Evolutionary conservation across 2,797 vertebrate species (phyloP).

Genomic region (Schizothorax lantsangensis): DNA sequence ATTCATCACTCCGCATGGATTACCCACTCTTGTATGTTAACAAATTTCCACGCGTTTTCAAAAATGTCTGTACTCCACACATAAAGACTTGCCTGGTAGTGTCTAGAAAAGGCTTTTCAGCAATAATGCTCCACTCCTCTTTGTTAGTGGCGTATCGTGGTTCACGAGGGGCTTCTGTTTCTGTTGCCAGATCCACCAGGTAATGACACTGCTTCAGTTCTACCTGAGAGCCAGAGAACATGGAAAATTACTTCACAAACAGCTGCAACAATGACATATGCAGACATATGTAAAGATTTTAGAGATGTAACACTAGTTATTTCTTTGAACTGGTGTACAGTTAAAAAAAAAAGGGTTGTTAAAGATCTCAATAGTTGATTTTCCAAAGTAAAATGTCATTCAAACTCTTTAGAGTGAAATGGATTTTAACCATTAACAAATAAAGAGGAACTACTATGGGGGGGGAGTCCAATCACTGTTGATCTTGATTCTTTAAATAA

Average conservation of each 20-base stretch:
- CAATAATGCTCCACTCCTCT: constrained; percentile 90
- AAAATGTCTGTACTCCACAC: not conserved
- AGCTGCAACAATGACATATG: not conserved
- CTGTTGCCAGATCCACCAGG: constrained; percentile 90
- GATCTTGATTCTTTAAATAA: not conserved
- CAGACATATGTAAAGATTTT: not conserved
- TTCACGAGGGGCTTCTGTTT: constrained; percentile 82
- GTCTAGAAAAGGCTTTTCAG: constrained; percentile 93
- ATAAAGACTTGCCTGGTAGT: constrained; percentile 82
- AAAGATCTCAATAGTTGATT: too few species aligned
- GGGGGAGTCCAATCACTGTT: too few species aligned
- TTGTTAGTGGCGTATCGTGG: constrained; percentile 88
- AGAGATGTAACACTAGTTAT: not conserved
- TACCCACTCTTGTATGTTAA: not conserved
- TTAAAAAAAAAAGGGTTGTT: not conserved
- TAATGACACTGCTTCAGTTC: constrained; percentile 95
- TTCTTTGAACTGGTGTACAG: not conserved
- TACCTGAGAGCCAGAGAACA: constrained; percentile 74
- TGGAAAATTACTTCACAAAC: not conserved
- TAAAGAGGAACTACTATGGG: too few species aligned
- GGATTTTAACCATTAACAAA: too few species aligned
- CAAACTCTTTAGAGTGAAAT: not conserved
- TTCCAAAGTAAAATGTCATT: not conserved
- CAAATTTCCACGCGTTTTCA: not conserved
- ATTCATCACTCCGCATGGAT: not conserved